Evolutionary conservation across 2,797 vertebrate species (phyloP).

Genomic region (Sebastes flavidus): DNA sequence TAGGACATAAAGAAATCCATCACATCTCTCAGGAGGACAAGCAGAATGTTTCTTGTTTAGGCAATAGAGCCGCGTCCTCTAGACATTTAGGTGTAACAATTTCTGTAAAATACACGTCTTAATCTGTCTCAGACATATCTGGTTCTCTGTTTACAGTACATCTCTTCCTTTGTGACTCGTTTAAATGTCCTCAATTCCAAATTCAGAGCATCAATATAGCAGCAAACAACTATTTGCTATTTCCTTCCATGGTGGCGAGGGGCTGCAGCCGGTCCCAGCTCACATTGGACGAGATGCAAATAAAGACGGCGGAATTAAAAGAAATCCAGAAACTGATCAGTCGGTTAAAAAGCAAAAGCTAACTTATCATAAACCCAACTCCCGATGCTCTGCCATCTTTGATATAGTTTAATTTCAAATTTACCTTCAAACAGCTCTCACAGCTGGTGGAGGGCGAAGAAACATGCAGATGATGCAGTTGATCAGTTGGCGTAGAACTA

Average conservation of each 20-base stretch:
- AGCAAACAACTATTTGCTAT: no score
- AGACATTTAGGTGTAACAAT: background rate
- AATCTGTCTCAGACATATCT: background rate
- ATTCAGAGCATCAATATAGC: no score
- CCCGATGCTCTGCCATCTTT: background rate
- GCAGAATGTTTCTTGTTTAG: conserved; percentile 9
- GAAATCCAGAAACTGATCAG: background rate
- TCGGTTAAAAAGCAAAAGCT: background rate
- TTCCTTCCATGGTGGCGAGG: background rate
- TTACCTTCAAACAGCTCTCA: background rate
- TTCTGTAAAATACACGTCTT: background rate
- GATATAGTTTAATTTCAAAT: background rate
- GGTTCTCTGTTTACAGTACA: background rate
- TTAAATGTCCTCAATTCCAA: no score
- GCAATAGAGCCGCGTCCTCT: background rate
- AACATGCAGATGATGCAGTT: background rate
- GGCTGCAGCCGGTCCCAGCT: background rate
- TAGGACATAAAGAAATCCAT: conserved; percentile 31
- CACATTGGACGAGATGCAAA: background rate
- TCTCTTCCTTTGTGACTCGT: no score
- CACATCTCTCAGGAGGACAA: conserved; percentile 20
- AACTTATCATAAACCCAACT: background rate
- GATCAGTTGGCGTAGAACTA: background rate
- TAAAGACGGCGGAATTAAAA: background rate
- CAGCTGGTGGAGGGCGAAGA: background rate